Conservation (phyloP, 2,888 invertebrate species). For the Amblyjoppa proteus region DNA sequence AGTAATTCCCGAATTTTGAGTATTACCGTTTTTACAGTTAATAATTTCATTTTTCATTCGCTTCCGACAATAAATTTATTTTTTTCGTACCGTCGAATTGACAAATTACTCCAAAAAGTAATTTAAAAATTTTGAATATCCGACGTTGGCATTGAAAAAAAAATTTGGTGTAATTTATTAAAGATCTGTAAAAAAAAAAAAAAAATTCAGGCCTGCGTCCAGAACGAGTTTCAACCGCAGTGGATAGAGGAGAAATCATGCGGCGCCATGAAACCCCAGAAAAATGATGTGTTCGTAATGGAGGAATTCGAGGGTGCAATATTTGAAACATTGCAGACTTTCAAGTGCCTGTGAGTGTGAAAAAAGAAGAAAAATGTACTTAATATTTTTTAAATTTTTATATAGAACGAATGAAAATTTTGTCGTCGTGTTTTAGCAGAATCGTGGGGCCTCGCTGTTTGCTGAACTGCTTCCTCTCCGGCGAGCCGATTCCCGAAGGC, state of each 20-base stretch:
- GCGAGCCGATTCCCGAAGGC: slow-evolving; percentile 91
- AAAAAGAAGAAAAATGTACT: background rate
- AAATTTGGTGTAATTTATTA: slow-evolving; percentile 16
- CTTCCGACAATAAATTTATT: no score
- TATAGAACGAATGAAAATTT: background rate
- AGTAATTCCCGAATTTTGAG: no score
- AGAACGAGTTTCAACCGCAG: slow-evolving; percentile 49
- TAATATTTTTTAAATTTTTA: slow-evolving; percentile 30
- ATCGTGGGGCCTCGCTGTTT: slow-evolving; percentile 94
- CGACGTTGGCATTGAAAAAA: no score
- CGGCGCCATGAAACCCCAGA: slow-evolving; percentile 86
- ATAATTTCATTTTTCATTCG: no score
- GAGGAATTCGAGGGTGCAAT: slow-evolving; percentile 91
- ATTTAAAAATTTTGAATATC: no score
- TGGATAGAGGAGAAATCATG: slow-evolving; percentile 53
- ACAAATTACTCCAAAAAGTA: no score
- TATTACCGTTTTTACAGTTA: no score
- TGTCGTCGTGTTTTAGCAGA: slow-evolving; percentile 86
- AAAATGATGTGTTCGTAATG: slow-evolving; percentile 92
- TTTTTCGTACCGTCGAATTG: no score
- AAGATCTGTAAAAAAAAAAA: background rate
- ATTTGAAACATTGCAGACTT: slow-evolving; percentile 88
- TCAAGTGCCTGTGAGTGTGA: slow-evolving; percentile 90
- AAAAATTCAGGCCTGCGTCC: slow-evolving; percentile 52
- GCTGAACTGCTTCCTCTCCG: slow-evolving; percentile 90